A percentile compares a stretch with the other conserved stretches of the same genome.
phyloP scores from a whole-genome alignment of 2,113 vertebrate species.

The Sisor rabdophorus region DNA sequence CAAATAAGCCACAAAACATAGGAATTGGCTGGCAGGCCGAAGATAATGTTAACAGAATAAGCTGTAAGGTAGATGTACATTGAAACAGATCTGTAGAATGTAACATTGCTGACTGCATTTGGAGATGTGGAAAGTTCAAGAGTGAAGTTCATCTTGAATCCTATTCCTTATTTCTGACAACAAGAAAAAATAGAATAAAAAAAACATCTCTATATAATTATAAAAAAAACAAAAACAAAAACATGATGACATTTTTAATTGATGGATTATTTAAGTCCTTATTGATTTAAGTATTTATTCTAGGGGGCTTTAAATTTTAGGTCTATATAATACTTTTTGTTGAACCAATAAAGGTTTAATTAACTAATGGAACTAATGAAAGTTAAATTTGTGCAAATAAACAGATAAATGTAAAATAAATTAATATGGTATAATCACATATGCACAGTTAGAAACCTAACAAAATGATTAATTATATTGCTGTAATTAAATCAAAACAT shows the following conservation, averaged over 20 bases:
- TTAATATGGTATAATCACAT: not conserved
- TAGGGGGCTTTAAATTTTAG: not conserved
- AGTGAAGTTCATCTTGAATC: constrained; percentile 33
- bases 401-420: not conserved
- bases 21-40: constrained; percentile 24
- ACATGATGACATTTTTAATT: not conserved
- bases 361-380: not conserved
- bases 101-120: not conserved
- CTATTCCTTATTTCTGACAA: not conserved
- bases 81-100: not conserved
- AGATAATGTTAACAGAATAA: not conserved
- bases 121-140: not conserved
- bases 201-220: not conserved
- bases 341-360: too few species aligned
- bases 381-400: not conserved
- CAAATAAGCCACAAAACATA: constrained; percentile 42
- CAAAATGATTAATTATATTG: not conserved
- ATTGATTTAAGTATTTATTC: not conserved
- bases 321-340: not conserved
- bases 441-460: not conserved
- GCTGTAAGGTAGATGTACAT: not conserved
- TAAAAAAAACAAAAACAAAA: not conserved
- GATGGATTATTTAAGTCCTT: not conserved
- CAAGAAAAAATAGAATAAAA: not conserved
- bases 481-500: not conserved